Evolutionary conservation across 2,113 vertebrate species (phyloP), one percentile per base, ranked within the genome.

Genomic region (Phodopus roborovskii): DNA sequence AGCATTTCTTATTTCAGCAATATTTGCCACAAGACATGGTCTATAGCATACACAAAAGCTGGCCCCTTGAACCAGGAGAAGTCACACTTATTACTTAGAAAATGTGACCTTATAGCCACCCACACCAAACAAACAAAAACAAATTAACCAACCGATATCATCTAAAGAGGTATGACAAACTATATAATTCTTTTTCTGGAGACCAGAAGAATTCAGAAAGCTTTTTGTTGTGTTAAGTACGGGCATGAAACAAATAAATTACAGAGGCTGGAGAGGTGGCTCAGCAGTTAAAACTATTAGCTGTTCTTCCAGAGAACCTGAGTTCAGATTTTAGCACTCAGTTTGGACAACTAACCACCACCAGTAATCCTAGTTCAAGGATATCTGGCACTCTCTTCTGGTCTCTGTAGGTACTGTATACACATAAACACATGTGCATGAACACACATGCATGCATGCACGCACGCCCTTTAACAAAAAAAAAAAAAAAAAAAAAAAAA

Each of bases 71-170:
- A 73, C 48, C 19, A 78, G 36, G 82, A 92, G 79, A 87, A 88
- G 71, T 75, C 66, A 20, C 50, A 95, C 19, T 70, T 70, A 88
- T 84, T 90, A 70, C 66, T 87, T 89, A 70, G 7, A 93, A 93
- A 95, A 95, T 24, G 19, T 26, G 89, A 39, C 36, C 58, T 89
- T 84, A 50, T 36, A 75, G 74, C 19, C 19, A 53, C 22, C 5
- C 7, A 16, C 11, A 9, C 48, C 6, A 16, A 83, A 74, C 15
- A 73, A 78, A 58, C n/a, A 39, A 62, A 62, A 62, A 17, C n/a
- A 42, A 62, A 83, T 28, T 22, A 28, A 62, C n/a, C n/a, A 30
- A n/a, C 33, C 3, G n/a, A 28, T n/a, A 53, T 66, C 56, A 53
- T 28, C 83, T 73, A n/a, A 60, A 75, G 28, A 15, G 71, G 45